Percentiles rank a stretch among this genome's conserved stretches.
phyloP scores from a whole-genome alignment of 2,113 vertebrate genomes.

The Chaetodon auriga region DNA sequence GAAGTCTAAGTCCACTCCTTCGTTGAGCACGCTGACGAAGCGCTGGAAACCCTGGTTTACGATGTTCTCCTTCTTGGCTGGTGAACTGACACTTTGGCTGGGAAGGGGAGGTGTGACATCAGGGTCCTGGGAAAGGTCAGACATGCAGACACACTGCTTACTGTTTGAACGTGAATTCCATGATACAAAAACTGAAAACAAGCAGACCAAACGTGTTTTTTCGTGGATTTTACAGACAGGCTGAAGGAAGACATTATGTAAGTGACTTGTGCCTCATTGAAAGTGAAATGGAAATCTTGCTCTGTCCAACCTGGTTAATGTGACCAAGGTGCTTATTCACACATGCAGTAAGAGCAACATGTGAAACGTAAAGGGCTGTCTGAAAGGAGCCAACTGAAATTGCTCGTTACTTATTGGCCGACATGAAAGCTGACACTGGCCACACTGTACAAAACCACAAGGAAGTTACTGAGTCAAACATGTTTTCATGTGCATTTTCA shows the following conservation, averaged over 20 bases:
- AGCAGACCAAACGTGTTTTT: neutral
- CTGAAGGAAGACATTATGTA: neutral
- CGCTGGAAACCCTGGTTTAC: constrained; percentile 67
- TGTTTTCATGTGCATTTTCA: too few relatives aligned
- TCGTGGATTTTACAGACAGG: neutral
- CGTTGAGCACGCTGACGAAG: constrained; percentile 78
- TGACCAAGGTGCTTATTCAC: too few relatives aligned
- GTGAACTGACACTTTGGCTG: neutral
- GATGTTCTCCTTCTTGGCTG: constrained; percentile 10
- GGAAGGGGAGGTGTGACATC: neutral
- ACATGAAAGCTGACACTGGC: too few relatives aligned
- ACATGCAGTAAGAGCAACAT: too few relatives aligned
- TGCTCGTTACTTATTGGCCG: too few relatives aligned
- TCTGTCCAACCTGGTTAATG: too few relatives aligned
- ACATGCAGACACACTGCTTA: neutral
- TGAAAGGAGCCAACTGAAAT: too few relatives aligned
- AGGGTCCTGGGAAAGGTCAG: constrained; percentile 29
- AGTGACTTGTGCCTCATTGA: neutral
- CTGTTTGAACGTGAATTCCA: neutral
- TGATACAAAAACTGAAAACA: neutral
- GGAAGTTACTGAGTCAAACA: too few relatives aligned
- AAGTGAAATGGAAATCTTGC: too few relatives aligned
- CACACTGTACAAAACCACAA: too few relatives aligned
- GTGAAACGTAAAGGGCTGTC: too few relatives aligned
- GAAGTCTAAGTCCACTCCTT: constrained; percentile 74